Evolutionary conservation across 2,113 vertebrate species (phyloP).

Genomic region (Alouatta palliata): DNA sequence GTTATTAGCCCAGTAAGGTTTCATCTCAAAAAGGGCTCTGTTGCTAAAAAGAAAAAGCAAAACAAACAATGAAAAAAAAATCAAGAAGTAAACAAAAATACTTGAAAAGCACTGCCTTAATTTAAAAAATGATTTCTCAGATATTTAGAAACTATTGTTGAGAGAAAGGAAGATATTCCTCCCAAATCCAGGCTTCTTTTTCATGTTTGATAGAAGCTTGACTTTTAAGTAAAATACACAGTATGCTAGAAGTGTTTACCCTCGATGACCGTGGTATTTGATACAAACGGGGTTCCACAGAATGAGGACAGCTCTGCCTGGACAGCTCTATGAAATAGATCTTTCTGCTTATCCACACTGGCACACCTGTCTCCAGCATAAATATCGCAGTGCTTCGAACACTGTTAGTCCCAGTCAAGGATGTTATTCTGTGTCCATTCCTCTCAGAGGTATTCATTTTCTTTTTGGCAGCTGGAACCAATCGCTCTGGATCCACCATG

Average conservation of each 20-base stretch:
- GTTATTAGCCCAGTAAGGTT: neutral
- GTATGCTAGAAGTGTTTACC: neutral
- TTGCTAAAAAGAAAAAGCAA: neutral
- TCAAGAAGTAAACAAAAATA: neutral
- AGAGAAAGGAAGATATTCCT: neutral
- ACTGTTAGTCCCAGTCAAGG: neutral
- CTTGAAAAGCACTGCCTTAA: neutral
- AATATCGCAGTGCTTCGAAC: neutral
- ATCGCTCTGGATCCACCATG: neutral
- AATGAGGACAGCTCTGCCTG: too few relatives aligned
- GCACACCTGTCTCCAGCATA: neutral
- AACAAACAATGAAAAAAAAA: neutral
- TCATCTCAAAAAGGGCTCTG: neutral
- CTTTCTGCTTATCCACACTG: neutral
- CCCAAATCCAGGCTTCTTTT: neutral
- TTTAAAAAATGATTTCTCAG: neutral
- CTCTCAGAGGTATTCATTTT: neutral
- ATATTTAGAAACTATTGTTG: neutral
- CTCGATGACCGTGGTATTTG: neutral
- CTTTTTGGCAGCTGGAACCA: slow-evolving; percentile 19
- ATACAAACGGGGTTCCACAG: too few relatives aligned
- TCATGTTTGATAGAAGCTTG: neutral
- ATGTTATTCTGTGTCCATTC: neutral
- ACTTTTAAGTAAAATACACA: neutral
- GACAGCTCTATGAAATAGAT: neutral